Percentiles rank a stretch among this genome's conserved stretches.
Evolutionary conservation across 2,797 vertebrate species (phyloP).

Genomic region (Sebastes hubbsi): DNA sequence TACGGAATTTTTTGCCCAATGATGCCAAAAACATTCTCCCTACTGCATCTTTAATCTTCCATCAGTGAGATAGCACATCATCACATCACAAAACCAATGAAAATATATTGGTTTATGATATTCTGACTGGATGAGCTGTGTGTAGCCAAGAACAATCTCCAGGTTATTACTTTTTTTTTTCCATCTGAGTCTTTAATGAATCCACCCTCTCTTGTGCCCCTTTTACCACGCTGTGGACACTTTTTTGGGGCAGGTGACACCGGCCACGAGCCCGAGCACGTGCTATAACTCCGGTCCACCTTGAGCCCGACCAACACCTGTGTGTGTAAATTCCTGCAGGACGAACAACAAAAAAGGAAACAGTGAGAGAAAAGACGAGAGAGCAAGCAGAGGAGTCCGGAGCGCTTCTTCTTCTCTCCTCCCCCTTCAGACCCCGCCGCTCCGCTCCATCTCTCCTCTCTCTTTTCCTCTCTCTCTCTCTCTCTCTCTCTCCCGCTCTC

Average conservation of each 20-base stretch:
- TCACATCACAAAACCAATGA: neutral
- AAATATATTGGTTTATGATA: constrained; percentile 11
- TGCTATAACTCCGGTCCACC: constrained; percentile 80
- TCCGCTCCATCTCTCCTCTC: constrained; percentile 63
- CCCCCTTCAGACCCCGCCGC: constrained; percentile 76
- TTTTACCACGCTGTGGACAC: constrained; percentile 46
- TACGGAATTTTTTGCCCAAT: too few relatives aligned
- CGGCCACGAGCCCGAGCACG: constrained; percentile 86
- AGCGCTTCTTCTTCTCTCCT: constrained; percentile 80
- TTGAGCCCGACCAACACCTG: constrained; percentile 75
- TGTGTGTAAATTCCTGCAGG: constrained; percentile 85
- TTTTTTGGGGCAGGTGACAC: constrained; percentile 76
- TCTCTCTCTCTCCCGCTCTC: constrained; percentile 47
- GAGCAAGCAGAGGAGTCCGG: constrained; percentile 45
- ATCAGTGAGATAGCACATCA: neutral
- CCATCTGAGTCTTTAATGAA: constrained; percentile 37
- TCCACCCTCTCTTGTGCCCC: constrained; percentile 17
- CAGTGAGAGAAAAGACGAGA: constrained; percentile 40
- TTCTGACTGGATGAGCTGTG: constrained; percentile 13
- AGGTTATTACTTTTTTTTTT: constrained; percentile 27
- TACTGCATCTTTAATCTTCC: too few relatives aligned
- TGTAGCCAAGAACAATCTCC: constrained; percentile 15
- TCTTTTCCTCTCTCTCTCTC: constrained; percentile 63
- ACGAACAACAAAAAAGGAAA: constrained; percentile 16
- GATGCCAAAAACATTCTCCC: too few relatives aligned